Conservation (phyloP, 2,888 invertebrate genomes). For the Copidosoma aretas region DNA sequence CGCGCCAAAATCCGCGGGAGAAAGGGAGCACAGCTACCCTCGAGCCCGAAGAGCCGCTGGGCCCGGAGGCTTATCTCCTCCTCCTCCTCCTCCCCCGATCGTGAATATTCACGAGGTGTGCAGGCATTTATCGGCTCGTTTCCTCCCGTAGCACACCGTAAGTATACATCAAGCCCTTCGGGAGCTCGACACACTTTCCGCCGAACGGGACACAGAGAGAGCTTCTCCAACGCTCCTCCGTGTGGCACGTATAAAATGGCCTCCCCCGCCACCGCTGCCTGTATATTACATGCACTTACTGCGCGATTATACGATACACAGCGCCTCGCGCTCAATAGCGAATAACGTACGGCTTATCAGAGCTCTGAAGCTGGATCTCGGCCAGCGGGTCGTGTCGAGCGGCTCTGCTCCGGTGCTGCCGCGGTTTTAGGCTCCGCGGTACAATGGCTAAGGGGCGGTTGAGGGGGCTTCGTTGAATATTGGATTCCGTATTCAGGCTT, state of each 20-base stretch:
- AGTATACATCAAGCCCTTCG: neutral
- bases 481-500: too few relatives aligned
- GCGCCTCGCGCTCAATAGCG: conserved; percentile 1
- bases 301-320: neutral
- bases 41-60: neutral
- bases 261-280: too few relatives aligned
- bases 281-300: neutral
- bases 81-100: neutral
- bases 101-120: conserved; percentile 25
- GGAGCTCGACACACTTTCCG: conserved; percentile 6
- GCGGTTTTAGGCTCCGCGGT: conserved; percentile 12
- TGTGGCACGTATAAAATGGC: too few relatives aligned
- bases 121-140: conserved; percentile 17
- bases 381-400: conserved; percentile 25
- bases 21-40: neutral
- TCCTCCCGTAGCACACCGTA: neutral
- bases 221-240: neutral
- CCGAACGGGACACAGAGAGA: neutral
- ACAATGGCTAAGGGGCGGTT: neutral
- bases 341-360: conserved; percentile 21
- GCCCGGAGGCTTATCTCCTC: neutral
- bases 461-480: too few relatives aligned
- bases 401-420: too few relatives aligned
- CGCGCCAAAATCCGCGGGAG: neutral
- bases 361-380: conserved; percentile 20